Evolutionary conservation across 1,140 invertebrate genomes (phyloP).

Genomic region (Popillia japonica): DNA sequence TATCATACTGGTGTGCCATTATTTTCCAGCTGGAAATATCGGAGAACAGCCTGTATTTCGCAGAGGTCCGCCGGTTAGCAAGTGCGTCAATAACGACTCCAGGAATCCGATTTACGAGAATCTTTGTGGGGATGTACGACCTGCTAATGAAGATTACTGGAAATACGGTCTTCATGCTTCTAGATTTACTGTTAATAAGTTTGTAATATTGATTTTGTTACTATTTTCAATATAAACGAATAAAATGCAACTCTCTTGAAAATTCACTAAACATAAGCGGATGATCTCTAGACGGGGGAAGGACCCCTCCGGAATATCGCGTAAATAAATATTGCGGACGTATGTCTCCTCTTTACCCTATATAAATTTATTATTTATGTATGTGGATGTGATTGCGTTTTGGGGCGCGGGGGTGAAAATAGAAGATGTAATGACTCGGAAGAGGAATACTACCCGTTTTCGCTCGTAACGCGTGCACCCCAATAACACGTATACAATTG

Average conservation of each 20-base stretch:
- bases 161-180: no score
- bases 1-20: constrained; percentile 10
- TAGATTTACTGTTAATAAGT: no score
- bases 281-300: background rate
- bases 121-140: constrained; percentile 13
- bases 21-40: background rate
- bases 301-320: background rate
- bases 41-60: background rate
- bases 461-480: background rate
- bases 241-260: background rate
- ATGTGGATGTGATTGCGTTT: constrained; percentile 8
- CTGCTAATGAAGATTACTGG: background rate
- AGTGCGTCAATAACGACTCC: background rate
- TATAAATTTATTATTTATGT: constrained; percentile 13
- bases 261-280: background rate
- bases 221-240: no score
- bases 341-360: background rate
- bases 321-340: constrained; percentile 6
- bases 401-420: background rate
- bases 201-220: no score
- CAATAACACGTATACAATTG: constrained; percentile 2
- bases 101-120: background rate
- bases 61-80: background rate
- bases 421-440: background rate
- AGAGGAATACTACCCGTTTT: background rate